A percentile compares a stretch with the other conserved stretches of the same genome.
These are phyloP conservation scores for Spodoptera picta DNA, from an alignment of 2,888 invertebrate species.

Conservation along the genomic window DNA sequence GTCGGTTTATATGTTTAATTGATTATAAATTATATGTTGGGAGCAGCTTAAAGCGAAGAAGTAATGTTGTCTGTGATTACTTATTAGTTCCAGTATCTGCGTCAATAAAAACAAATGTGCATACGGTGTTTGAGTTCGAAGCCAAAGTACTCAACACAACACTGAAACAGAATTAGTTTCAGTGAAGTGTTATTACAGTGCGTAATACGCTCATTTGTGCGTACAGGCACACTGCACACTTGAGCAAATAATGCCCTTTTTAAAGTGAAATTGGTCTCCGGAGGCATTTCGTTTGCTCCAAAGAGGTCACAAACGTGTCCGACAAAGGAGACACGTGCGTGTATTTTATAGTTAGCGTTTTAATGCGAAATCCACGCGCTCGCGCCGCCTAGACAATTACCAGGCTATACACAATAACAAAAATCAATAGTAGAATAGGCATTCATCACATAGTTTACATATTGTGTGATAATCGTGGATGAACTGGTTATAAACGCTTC, in stretches of 20 bases:
- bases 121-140: slow-evolving; percentile 16
- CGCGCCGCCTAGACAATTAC: slow-evolving; percentile 67
- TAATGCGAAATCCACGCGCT: slow-evolving; percentile 67
- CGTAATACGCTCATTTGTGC: slow-evolving; percentile 59
- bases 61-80: slow-evolving; percentile 6
- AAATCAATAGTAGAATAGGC: slow-evolving; percentile 70
- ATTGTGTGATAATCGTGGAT: slow-evolving; percentile 54
- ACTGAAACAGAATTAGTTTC: slow-evolving; percentile 56
- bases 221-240: slow-evolving; percentile 55
- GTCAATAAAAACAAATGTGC: slow-evolving; percentile 31
- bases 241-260: slow-evolving; percentile 71
- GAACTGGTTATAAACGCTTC: slow-evolving; percentile 46
- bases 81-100: slow-evolving; percentile 23
- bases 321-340: slow-evolving; percentile 69
- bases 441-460: slow-evolving; percentile 55
- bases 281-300: slow-evolving; percentile 63
- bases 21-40: slow-evolving; percentile 26
- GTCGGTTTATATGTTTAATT: slow-evolving; percentile 15
- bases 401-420: slow-evolving; percentile 68
- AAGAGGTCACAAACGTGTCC: slow-evolving; percentile 63
- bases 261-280: slow-evolving; percentile 64
- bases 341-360: slow-evolving; percentile 74
- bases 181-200: slow-evolving; percentile 58
- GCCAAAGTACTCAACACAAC: slow-evolving; percentile 14
- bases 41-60: slow-evolving; percentile 9